Conservation (phyloP, 2,888 invertebrate species). For the Rhimphoctona megacephalus region DNA sequence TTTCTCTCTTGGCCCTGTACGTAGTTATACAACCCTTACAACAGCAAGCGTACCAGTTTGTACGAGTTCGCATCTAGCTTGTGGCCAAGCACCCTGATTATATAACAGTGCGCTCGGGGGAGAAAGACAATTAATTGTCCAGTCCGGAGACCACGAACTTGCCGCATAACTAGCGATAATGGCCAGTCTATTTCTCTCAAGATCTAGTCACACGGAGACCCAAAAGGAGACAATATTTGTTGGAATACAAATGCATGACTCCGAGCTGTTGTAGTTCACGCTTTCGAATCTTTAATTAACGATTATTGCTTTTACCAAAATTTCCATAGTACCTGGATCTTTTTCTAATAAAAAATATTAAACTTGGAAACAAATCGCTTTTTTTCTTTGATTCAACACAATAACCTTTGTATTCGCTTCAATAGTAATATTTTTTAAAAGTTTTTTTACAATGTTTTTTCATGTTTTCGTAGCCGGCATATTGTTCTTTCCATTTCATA, state of each 20-base stretch:
- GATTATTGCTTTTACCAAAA: background rate
- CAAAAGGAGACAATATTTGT: slow-evolving; percentile 10
- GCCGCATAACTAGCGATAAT: slow-evolving; percentile 77
- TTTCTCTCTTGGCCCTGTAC: background rate
- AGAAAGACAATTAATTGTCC: slow-evolving; percentile 75
- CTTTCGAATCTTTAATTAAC: slow-evolving; percentile 1
- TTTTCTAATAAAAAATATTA: background rate
- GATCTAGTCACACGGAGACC: slow-evolving; percentile 10
- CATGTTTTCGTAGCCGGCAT: too few species aligned
- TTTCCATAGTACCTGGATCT: background rate
- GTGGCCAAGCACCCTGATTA: slow-evolving; percentile 39
- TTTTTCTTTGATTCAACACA: background rate
- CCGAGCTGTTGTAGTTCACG: slow-evolving; percentile 2
- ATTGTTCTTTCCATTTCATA: too few species aligned
- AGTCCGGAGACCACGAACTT: slow-evolving; percentile 72
- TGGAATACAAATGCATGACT: slow-evolving; percentile 10
- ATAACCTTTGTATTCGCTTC: background rate
- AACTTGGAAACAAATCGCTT: background rate
- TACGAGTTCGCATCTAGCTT: slow-evolving; percentile 41
- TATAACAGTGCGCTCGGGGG: slow-evolving; percentile 14
- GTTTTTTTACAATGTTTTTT: too few species aligned
- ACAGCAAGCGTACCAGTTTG: slow-evolving; percentile 41
- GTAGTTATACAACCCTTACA: slow-evolving; percentile 30
- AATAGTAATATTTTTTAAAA: too few species aligned
- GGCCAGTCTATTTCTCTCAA: slow-evolving; percentile 71